phyloP scores from a whole-genome alignment of 2,888 invertebrate species.

The Anthoptus insignis region DNA sequence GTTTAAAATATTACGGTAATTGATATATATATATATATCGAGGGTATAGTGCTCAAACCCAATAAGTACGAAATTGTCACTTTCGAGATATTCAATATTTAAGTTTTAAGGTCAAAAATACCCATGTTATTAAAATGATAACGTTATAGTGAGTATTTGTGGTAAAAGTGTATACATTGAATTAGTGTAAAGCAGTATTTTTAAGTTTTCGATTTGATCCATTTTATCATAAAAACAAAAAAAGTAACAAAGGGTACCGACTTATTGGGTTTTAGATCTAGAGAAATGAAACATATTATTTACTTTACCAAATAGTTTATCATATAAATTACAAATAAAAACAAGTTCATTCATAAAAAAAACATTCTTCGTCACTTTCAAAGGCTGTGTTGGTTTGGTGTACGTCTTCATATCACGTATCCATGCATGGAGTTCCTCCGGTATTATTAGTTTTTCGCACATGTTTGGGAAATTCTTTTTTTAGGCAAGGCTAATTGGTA shows the following conservation, averaged over 20 bases:
- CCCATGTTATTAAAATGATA: constrained; percentile 7
- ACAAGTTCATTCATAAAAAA: no score
- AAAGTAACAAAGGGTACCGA: no score
- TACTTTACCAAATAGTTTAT: no score
- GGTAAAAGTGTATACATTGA: constrained; percentile 12
- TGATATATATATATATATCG: no score
- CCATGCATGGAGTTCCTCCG: not conserved
- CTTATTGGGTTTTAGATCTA: no score
- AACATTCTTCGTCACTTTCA: no score
- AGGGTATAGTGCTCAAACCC: constrained; percentile 5
- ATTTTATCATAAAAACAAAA: constrained; percentile 5
- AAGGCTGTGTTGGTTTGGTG: no score
- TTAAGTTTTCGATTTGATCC: constrained; percentile 6
- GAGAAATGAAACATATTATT: no score
- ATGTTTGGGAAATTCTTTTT: not conserved
- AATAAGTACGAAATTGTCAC: constrained; percentile 7
- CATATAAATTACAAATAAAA: no score
- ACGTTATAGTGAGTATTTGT: constrained; percentile 16
- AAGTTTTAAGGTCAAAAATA: constrained; percentile 14
- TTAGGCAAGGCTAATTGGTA: not conserved
- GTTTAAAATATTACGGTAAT: no score
- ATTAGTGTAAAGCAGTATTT: constrained; percentile 12
- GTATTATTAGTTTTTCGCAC: not conserved
- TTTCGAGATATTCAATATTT: constrained; percentile 9
- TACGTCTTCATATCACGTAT: no score